These are phyloP conservation scores for Burhinus oedicnemus DNA, from an alignment of 2,113 vertebrate genomes.

Conservation along the genomic window DNA sequence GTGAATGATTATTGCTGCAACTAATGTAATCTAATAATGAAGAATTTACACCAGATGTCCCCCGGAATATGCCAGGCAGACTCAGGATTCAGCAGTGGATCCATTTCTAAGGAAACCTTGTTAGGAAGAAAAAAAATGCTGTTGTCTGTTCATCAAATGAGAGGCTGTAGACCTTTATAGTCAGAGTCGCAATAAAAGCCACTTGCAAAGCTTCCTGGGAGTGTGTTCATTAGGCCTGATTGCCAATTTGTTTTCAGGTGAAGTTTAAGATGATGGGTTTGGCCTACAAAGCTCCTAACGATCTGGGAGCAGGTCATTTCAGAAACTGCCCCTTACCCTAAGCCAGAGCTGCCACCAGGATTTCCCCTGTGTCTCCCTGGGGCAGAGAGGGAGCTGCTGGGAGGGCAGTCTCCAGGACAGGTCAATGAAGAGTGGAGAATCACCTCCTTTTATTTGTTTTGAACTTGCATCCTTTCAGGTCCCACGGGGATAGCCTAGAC, in stretches of 20 bases:
- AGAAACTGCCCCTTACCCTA: not conserved
- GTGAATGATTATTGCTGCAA: conserved; percentile 67
- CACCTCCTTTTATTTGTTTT: not conserved
- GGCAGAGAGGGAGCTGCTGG: not conserved
- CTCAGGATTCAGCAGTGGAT: conserved; percentile 6
- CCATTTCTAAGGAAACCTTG: conserved; percentile 57
- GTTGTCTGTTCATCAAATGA: not conserved
- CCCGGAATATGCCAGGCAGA: conserved; percentile 44
- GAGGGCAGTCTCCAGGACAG: not conserved
- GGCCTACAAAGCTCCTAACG: not conserved
- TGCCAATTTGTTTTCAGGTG: not conserved
- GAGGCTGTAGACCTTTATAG: not conserved
- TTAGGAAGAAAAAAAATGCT: not conserved
- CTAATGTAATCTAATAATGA: conserved; percentile 70
- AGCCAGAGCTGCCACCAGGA: not conserved
- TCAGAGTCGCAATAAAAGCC: not conserved
- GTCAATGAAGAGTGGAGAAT: not conserved
- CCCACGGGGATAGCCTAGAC: not conserved
- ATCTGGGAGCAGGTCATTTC: not conserved
- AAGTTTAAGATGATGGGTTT: not conserved
- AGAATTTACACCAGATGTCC: conserved; percentile 67
- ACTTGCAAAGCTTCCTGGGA: conserved; percentile 11
- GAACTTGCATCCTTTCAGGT: not conserved
- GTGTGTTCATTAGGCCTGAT: not conserved
- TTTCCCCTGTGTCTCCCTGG: not conserved